Base-by-base conservation (phyloP, 1,140 invertebrate species). In the Carcinoscorpius rotundicauda region DNA sequence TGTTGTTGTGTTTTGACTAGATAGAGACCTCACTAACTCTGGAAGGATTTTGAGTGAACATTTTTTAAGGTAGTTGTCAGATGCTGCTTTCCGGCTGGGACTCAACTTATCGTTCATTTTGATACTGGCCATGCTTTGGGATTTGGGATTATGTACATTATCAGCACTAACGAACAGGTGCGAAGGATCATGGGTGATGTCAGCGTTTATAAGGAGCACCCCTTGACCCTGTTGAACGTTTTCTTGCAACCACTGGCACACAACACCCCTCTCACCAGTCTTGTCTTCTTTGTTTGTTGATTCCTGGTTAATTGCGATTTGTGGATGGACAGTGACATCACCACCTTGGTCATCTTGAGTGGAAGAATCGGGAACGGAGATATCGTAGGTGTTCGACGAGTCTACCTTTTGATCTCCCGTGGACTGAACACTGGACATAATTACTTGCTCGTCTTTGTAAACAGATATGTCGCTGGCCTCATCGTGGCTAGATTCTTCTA, bases 61-160 rank as follows among this genome's bases (percentile, higher is more conserved):
- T 66, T 71, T 70, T 6, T 62, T 69, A 5, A 71, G 60, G 3
- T 67, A 68, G 52, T 68, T 66, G n/a, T 71, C 70, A 4, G 70
- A 71, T 0, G 63, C 64, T 48, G 67, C 63, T 65, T 71, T 71
- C 9, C 68, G 63, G 58, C 56, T 49, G 9, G 52, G 52, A 52
- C n/a, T 56, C 48, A 49, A 8, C 51, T 8, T 58, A 11, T 56
- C 8, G 60, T 64, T 60, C 5, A n/a, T 3, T 10, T 51, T 64
- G 3, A 68, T 63, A 55, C 65, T 61, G 4, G 64, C 58, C 11
- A 66, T 59, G 59, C 64, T 68, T 62, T 58, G 52, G 49, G 63
- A 64, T 66, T 68, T 70, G 11, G 58, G 52, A 58, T 49, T 58
- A 50, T 5, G 67, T 52, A 51, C 10, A 51, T 68, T 63, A 59